Evolutionary conservation across 2,797 vertebrate genomes (phyloP), one percentile per base, ranked within the genome.

Genomic region (Chaunax sp.): DNA sequence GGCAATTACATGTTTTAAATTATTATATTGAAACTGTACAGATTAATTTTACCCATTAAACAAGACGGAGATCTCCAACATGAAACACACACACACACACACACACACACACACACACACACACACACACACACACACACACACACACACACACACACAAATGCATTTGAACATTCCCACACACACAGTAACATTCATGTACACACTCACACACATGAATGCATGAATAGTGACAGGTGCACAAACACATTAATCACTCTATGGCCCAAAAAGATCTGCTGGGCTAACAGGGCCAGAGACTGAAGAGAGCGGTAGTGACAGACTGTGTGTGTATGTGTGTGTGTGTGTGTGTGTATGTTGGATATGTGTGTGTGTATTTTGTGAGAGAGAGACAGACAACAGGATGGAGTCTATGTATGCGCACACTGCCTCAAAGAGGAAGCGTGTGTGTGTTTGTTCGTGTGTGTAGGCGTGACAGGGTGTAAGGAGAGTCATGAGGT

Each of bases 231-330:
- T 81, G 78, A 75, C 87, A 90, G 77, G 81, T 86, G 75, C 84
- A 82, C 80, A 83, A 85, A 85, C 72, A 83, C 71, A 81, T 81
- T 82, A 82, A 81, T 89, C 78, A 86, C 47, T 75, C 53, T 69
- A 47, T 83, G 81, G 72, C 77, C 84, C 74, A 78, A 77, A 85
- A 86, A 83, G 69, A 85, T 83, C 62, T 87, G 85, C 86, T 89
- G 45, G 77, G 81, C 73, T 89, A 69, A 82, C 64, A 87, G 70
- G 77, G 78, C 77, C 66, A 66, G 63, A 72, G 56, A 75, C 26
- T 90, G 90, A 91, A 74, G 79, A 82, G 81, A 91, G 61, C 1
- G 13, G 30, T 69, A 72, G 73, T 87, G 89, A 90, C 87, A 89
- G 76, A 69, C 22, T 46, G 20, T 67, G 52, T 67, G 71, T 47